Evolutionary conservation across 2,888 invertebrate genomes (phyloP).

Genomic region (Nysson spinosus): DNA sequence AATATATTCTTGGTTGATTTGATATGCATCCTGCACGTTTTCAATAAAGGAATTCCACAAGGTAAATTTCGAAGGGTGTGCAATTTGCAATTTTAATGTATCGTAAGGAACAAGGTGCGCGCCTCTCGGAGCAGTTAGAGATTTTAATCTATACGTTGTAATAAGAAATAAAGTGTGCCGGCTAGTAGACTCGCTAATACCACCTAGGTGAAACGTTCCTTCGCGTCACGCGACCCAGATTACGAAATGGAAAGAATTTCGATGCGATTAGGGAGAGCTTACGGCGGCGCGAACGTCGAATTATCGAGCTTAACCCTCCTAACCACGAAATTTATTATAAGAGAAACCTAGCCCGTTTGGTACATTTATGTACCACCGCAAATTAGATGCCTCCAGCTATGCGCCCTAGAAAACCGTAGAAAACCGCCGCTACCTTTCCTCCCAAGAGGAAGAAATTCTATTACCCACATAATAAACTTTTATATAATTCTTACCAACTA

Average conservation of each 20-base stretch:
- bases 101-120: conserved; percentile 12
- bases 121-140: conserved; percentile 25
- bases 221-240: conserved; percentile 55
- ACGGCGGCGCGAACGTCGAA: conserved; percentile 18
- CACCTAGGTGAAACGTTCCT: conserved; percentile 41
- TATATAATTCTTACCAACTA: too few species aligned
- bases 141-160: conserved; percentile 57
- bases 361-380: conserved; percentile 5
- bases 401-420: conserved; percentile 5
- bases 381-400: background rate
- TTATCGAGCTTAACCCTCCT: conserved; percentile 33
- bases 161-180: conserved; percentile 56
- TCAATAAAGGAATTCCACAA: conserved; percentile 49
- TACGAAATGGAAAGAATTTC: conserved; percentile 47
- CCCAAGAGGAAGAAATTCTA: too few species aligned
- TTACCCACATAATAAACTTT: background rate
- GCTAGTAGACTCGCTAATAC: conserved; percentile 41
- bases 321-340: conserved; percentile 37
- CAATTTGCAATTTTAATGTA: conserved; percentile 55
- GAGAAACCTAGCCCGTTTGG: background rate
- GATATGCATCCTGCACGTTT: conserved; percentile 24
- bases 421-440: background rate
- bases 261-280: conserved; percentile 34
- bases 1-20: too few species aligned
- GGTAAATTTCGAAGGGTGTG: conserved; percentile 36